phyloP scores from a whole-genome alignment of 2,888 invertebrate genomes.

The Leptura quadrifasciata region DNA sequence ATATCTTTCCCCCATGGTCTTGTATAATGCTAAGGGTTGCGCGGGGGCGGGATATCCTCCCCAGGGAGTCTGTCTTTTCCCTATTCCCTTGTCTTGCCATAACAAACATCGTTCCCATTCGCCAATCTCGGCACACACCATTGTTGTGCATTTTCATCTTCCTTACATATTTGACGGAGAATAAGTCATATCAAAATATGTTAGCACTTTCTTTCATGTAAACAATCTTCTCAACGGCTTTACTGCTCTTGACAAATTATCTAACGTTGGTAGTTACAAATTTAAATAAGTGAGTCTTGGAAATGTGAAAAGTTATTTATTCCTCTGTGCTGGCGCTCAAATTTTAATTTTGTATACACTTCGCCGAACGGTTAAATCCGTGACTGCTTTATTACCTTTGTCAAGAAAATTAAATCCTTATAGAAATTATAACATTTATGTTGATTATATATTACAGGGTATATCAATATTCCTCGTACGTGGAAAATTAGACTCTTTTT shows the following conservation, averaged over 20 bases:
- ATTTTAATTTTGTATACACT: background rate
- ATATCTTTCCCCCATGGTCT: slow-evolving; percentile 70
- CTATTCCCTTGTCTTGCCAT: slow-evolving; percentile 73
- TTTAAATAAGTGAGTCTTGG: slow-evolving; percentile 20
- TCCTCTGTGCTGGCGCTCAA: background rate
- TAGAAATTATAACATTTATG: no score
- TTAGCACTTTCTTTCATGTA: slow-evolving; percentile 64
- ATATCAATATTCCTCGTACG: no score
- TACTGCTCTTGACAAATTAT: slow-evolving; percentile 54
- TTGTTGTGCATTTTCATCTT: slow-evolving; percentile 67
- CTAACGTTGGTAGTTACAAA: slow-evolving; percentile 15
- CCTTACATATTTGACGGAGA: slow-evolving; percentile 47
- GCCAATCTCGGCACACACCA: slow-evolving; percentile 70
- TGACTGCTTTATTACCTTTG: background rate
- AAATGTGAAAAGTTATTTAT: background rate
- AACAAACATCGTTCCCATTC: slow-evolving; percentile 71
- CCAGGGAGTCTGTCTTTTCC: slow-evolving; percentile 81
- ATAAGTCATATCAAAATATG: slow-evolving; percentile 61
- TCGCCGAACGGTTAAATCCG: background rate
- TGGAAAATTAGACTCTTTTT: no score
- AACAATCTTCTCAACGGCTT: slow-evolving; percentile 58
- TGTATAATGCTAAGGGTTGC: slow-evolving; percentile 67
- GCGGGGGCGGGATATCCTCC: slow-evolving; percentile 71
- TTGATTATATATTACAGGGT: no score
- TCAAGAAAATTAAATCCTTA: background rate